phyloP scores from a whole-genome alignment of 2,888 invertebrate species.

The Drosophila nr. perissopoda region DNA sequence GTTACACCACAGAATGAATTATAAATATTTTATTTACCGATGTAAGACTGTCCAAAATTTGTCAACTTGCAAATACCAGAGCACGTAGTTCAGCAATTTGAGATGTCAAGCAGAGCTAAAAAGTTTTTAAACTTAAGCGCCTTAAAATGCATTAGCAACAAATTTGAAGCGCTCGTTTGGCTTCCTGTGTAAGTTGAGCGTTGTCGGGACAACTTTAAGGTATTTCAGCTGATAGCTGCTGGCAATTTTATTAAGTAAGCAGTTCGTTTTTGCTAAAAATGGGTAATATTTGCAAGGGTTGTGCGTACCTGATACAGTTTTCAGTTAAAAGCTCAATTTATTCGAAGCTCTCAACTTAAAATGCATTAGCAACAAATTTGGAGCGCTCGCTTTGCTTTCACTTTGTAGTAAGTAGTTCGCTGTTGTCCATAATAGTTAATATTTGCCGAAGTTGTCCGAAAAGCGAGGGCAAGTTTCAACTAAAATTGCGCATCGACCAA shows the following conservation, averaged over 20 bases:
- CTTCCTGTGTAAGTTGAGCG: neutral
- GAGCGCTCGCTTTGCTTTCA: neutral
- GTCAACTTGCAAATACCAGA: neutral
- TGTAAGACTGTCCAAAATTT: neutral
- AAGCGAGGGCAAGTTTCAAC: conserved; percentile 24
- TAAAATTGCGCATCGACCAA: conserved; percentile 26
- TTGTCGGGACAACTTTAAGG: neutral
- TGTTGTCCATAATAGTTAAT: conserved; percentile 27
- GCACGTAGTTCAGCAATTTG: neutral
- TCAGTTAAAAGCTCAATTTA: neutral
- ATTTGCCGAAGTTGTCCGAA: conserved; percentile 30
- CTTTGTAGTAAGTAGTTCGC: neutral
- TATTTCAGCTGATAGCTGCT: conserved; percentile 16
- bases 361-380: conserved; percentile 2
- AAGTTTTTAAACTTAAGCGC: neutral
- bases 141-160: conserved; percentile 4
- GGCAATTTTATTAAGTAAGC: conserved; percentile 3
- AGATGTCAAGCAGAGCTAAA: neutral
- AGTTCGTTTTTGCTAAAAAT: conserved; percentile 11
- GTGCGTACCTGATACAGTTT: neutral
- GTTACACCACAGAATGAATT: neutral
- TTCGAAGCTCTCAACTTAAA: neutral
- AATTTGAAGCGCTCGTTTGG: conserved; percentile 1
- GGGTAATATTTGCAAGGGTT: conserved; percentile 33
- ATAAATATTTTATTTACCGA: neutral